These are phyloP conservation scores for Aradophagus sp. DNA, from an alignment of 1,140 invertebrate species.

Conservation along the genomic window DNA sequence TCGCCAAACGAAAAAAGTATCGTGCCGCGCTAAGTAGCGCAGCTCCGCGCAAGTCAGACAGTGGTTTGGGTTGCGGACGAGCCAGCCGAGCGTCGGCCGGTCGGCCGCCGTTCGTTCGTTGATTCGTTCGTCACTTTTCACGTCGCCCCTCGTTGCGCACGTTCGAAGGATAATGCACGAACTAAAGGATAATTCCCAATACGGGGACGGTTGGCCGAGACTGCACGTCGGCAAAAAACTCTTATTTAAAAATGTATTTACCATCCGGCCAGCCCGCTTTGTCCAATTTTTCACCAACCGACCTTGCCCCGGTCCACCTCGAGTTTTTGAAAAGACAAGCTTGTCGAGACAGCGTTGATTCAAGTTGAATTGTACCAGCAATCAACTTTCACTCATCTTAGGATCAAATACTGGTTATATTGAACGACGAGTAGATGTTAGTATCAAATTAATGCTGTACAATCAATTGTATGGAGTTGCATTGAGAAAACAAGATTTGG, in stretches of 20 bases:
- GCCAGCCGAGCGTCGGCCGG: constrained; percentile 50
- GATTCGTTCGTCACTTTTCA: constrained; percentile 68
- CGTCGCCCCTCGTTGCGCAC: constrained; percentile 57
- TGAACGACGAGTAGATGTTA: too few species aligned
- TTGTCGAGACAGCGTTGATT: too few species aligned
- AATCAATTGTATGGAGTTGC: too few species aligned
- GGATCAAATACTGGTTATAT: too few species aligned
- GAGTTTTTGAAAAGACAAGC: too few species aligned
- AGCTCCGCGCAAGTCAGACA: constrained; percentile 64
- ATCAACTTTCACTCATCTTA: too few species aligned
- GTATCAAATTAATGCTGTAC: too few species aligned
- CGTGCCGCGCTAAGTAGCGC: constrained; percentile 62
- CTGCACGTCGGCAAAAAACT: constrained; percentile 66
- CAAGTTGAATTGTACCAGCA: too few species aligned
- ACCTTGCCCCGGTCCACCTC: too few species aligned
- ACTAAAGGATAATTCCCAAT: constrained; percentile 74
- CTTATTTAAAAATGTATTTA: constrained; percentile 76
- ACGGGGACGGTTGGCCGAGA: constrained; percentile 69
- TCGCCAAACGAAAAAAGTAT: too few species aligned
- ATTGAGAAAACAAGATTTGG: too few species aligned
- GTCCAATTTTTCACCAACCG: constrained; percentile 4
- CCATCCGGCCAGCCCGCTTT: constrained; percentile 61
- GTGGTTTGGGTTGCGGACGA: constrained; percentile 59
- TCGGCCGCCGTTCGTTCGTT: constrained; percentile 55
- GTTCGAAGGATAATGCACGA: constrained; percentile 70